These are phyloP conservation scores for Mesopsocus fuscifrons DNA, from an alignment of 2,888 invertebrate species.

Conservation along the genomic window DNA sequence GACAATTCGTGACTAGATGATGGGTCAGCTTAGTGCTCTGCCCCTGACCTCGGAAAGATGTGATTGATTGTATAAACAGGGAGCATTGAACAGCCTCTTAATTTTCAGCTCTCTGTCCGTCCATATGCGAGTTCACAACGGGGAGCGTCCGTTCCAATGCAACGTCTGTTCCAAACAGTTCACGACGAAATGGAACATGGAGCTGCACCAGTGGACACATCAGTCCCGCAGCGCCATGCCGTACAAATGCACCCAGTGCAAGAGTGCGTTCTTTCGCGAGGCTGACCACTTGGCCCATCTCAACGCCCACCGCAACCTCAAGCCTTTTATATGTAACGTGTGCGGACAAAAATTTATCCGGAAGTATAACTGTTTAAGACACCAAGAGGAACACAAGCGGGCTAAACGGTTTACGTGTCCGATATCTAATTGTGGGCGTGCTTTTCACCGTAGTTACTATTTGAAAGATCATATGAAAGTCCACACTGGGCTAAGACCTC, in stretches of 20 bases:
- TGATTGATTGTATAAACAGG: no score
- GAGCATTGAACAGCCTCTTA: no score
- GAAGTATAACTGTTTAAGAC: conserved; percentile 73
- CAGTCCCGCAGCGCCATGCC: conserved; percentile 66
- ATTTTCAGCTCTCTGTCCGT: no score
- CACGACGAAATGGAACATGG: conserved; percentile 78
- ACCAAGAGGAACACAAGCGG: conserved; percentile 66
- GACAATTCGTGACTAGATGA: no score
- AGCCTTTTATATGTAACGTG: conserved; percentile 75
- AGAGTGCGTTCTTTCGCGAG: conserved; percentile 66
- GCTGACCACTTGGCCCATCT: conserved; percentile 66
- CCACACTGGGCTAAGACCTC: conserved; percentile 65
- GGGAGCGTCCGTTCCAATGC: conserved; percentile 58
- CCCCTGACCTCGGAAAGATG: no score
- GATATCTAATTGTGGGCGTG: conserved; percentile 55
- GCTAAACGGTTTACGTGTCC: conserved; percentile 48
- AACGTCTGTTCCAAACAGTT: conserved; percentile 68
- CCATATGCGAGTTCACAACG: conserved; percentile 60
- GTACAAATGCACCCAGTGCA: conserved; percentile 65
- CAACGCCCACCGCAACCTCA: conserved; percentile 65
- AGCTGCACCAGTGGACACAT: conserved; percentile 78
- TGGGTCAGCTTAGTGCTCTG: no score
- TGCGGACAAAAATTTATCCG: conserved; percentile 78
- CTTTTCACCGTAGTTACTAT: conserved; percentile 74
- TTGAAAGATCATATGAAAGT: conserved; percentile 72